A percentile compares a stretch with the other conserved stretches of the same genome.
Evolutionary conservation across 2,797 vertebrate genomes (phyloP).

Genomic region (Ceyx erithaca): DNA sequence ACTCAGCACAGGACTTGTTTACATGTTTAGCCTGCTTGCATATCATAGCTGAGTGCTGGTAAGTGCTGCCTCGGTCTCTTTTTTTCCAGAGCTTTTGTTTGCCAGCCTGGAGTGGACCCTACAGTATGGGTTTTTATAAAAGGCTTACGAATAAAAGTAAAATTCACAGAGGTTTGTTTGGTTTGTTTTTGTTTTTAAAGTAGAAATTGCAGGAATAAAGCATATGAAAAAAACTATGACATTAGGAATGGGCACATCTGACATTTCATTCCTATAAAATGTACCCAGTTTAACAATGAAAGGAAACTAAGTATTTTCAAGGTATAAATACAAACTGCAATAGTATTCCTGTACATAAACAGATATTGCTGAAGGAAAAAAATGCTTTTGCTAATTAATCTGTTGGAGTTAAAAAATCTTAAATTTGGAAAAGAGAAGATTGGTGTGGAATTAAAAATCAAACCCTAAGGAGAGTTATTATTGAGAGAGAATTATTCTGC

Average conservation of each 20-base stretch:
- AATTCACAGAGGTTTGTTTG: not conserved
- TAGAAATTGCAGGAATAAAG: not conserved
- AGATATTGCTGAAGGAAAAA: not conserved
- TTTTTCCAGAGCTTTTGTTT: constrained; percentile 19
- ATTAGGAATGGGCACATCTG: not conserved
- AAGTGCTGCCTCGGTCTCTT: constrained; percentile 37
- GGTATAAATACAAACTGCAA: not conserved
- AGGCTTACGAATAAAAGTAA: not conserved
- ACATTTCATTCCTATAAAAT: not conserved
- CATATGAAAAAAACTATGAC: not conserved
- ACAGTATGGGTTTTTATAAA: not conserved
- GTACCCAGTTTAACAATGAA: not conserved
- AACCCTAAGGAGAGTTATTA: not conserved
- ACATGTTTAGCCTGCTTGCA: constrained; percentile 47
- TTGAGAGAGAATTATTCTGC: not conserved
- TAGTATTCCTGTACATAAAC: not conserved
- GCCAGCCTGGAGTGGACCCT: not conserved
- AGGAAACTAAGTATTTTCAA: not conserved
- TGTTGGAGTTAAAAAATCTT: not conserved
- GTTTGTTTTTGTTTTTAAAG: too few relatives aligned
- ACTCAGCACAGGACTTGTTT: constrained; percentile 55
- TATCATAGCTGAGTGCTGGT: constrained; percentile 50
- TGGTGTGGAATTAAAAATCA: constrained; percentile 22
- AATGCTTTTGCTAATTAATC: not conserved
- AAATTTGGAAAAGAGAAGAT: not conserved